These are phyloP conservation scores for Ectropis crepuscularia DNA, from an alignment of 2,888 invertebrate species.

Conservation along the genomic window DNA sequence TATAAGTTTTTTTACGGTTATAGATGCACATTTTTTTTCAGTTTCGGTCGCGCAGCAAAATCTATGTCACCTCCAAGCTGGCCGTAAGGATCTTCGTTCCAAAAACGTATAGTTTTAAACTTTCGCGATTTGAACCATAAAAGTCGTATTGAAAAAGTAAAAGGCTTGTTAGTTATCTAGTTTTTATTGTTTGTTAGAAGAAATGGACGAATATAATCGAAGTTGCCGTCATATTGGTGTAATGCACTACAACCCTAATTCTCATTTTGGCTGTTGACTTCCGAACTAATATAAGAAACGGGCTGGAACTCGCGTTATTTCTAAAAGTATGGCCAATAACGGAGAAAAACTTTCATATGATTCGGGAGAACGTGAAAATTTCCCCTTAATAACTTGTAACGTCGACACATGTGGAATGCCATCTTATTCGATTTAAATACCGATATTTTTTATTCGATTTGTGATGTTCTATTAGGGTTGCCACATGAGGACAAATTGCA, in stretches of 20 bases:
- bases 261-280: slow-evolving; percentile 17
- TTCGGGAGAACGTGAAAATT: slow-evolving; percentile 20
- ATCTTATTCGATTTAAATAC: slow-evolving; percentile 39
- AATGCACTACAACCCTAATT: slow-evolving; percentile 7
- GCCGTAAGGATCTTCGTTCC: too few species aligned
- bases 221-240: too few species aligned
- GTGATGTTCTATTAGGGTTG: slow-evolving; percentile 3
- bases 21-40: too few species aligned
- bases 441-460: slow-evolving; percentile 32
- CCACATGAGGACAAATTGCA: neutral
- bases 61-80: too few species aligned
- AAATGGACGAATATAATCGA: too few species aligned
- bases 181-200: too few species aligned
- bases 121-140: too few species aligned
- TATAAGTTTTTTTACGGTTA: too few species aligned
- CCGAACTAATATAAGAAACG: slow-evolving; percentile 25
- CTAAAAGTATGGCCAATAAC: slow-evolving; percentile 27
- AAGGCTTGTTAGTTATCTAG: too few species aligned
- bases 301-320: slow-evolving; percentile 12
- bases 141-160: too few species aligned
- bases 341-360: slow-evolving; percentile 20
- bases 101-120: too few species aligned
- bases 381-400: slow-evolving; percentile 23
- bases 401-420: slow-evolving; percentile 26
- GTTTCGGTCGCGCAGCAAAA: too few species aligned